Evolutionary conservation across 2,113 vertebrate genomes (phyloP).

Genomic region (Pseudorhombus dupliciocellatus): DNA sequence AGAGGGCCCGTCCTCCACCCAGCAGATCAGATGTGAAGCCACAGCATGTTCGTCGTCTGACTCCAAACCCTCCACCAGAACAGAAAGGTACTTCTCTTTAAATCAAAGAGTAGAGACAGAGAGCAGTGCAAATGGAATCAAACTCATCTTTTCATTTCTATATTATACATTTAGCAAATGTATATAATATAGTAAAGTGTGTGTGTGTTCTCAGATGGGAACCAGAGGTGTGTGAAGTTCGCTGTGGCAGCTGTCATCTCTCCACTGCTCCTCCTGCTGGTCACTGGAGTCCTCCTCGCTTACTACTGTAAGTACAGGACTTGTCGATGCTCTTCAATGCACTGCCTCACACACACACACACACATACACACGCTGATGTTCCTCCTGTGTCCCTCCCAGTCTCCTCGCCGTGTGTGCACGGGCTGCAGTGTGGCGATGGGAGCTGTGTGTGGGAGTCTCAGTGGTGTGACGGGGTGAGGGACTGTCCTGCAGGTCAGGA

Average conservation of each 20-base stretch:
- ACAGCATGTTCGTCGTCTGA: slow-evolving; percentile 61
- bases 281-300: slow-evolving; percentile 59
- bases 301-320: slow-evolving; percentile 69
- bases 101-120: no score
- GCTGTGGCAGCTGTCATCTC: slow-evolving; percentile 38
- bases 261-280: slow-evolving; percentile 62
- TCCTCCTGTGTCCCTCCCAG: slow-evolving; percentile 25
- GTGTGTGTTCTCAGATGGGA: slow-evolving; percentile 40
- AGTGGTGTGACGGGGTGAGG: slow-evolving; percentile 73
- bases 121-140: no score
- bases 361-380: neutral
- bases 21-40: slow-evolving; percentile 39
- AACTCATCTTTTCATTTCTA: no score
- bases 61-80: slow-evolving; percentile 25
- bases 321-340: neutral
- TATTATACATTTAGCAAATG: neutral
- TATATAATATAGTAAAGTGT: no score
- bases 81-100: slow-evolving; percentile 44
- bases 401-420: slow-evolving; percentile 55
- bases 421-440: slow-evolving; percentile 64
- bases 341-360: neutral
- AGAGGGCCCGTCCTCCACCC: neutral
- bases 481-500: slow-evolving; percentile 71
- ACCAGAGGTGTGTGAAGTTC: slow-evolving; percentile 44
- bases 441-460: slow-evolving; percentile 61